phyloP scores from a whole-genome alignment of 2,113 vertebrate genomes.

The Cyphomyrus discorhynchus region DNA sequence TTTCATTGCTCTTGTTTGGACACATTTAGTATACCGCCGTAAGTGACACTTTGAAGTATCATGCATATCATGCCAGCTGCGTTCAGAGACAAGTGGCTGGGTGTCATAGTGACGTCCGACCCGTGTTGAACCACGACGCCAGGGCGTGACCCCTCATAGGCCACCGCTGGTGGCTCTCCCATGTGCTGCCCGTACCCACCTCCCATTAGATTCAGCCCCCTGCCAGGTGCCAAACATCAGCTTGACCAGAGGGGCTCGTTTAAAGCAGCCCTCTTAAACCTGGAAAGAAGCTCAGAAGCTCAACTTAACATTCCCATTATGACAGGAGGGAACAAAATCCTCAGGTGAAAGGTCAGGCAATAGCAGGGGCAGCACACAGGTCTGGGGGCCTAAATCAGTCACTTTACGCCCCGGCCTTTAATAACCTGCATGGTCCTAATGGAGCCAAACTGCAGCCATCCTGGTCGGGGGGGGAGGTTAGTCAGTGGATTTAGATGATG shows the following conservation, averaged over 20 bases:
- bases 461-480: not conserved
- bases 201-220: not conserved
- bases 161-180: not conserved
- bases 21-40: too few species aligned
- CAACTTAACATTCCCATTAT: constrained; percentile 9
- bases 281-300: constrained; percentile 11
- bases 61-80: not conserved
- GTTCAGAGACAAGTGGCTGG: not conserved
- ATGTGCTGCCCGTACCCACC: not conserved
- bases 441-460: not conserved
- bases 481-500: not conserved
- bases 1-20: not conserved
- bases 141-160: not conserved
- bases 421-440: constrained; percentile 2
- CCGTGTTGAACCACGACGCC: not conserved
- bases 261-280: constrained; percentile 12
- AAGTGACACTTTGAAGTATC: not conserved
- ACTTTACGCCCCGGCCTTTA: not conserved
- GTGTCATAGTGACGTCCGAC: too few species aligned
- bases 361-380: not conserved
- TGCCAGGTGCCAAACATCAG: not conserved
- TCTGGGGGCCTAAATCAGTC: not conserved
- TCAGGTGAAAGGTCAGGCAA: constrained; percentile 26
- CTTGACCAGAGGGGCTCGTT: not conserved
- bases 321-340: constrained; percentile 12